A percentile compares a stretch with the other conserved stretches of the same genome.
phyloP scores from a whole-genome alignment of 2,888 invertebrate genomes.

The Perdita meconis region DNA sequence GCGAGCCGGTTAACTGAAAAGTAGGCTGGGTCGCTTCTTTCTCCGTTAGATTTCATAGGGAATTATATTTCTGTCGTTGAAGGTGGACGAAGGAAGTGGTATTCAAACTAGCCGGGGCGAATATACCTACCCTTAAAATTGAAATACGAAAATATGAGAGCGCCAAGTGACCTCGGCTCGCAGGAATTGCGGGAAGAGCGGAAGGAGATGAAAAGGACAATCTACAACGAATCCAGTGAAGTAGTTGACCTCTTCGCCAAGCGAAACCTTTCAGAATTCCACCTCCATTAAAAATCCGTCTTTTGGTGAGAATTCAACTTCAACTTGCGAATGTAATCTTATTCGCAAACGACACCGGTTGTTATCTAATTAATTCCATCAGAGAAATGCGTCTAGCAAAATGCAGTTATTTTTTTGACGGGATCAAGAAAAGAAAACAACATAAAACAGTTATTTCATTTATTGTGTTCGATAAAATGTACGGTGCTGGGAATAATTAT shows the following conservation, averaged over 20 bases:
- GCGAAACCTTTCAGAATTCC: conserved; percentile 41
- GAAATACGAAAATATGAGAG: conserved; percentile 48
- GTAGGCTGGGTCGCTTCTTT: conserved; percentile 1
- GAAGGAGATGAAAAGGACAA: conserved; percentile 16
- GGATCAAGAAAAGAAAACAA: too few species aligned
- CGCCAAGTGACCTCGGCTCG: conserved; percentile 23
- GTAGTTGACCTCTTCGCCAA: conserved; percentile 35
- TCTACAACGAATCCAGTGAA: conserved; percentile 36
- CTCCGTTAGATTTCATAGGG: neutral
- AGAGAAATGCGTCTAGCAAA: too few species aligned
- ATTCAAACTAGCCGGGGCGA: conserved; percentile 38
- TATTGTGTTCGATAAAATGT: too few species aligned
- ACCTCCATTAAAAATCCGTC: conserved; percentile 1
- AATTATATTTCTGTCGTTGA: conserved; percentile 13
- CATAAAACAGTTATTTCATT: too few species aligned
- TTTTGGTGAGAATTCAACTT: neutral
- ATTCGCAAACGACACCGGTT: too few species aligned
- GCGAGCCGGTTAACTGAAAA: neutral
- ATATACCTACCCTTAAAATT: conserved; percentile 36
- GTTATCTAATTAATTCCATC: too few species aligned
- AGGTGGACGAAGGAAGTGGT: neutral
- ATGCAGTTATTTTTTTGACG: too few species aligned
- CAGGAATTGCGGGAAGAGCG: conserved; percentile 3
- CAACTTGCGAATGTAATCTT: neutral
- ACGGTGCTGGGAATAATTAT: too few species aligned